phyloP scores from a whole-genome alignment of 2,797 vertebrate species.

The Novumbra hubbsi region DNA sequence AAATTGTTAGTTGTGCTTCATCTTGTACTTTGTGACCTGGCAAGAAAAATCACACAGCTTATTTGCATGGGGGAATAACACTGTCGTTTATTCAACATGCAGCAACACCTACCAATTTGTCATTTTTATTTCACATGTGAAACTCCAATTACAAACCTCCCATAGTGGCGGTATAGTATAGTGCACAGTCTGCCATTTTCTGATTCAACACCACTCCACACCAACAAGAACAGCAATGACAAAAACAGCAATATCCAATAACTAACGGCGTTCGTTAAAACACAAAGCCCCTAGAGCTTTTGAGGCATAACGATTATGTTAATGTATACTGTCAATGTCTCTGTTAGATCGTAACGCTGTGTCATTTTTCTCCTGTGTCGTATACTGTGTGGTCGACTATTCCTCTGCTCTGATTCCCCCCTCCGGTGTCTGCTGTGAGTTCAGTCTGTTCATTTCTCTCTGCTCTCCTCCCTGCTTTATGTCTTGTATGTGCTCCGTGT shows the following conservation, averaged over 20 bases:
- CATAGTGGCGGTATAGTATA: neutral
- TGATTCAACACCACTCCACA: neutral
- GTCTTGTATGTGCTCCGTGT: slow-evolving; percentile 79
- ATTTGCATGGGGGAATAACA: neutral
- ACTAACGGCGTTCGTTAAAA: slow-evolving; percentile 18
- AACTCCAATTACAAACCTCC: slow-evolving; percentile 28
- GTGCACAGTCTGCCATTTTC: slow-evolving; percentile 44
- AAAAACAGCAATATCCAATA: slow-evolving; percentile 22
- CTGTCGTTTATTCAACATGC: neutral
- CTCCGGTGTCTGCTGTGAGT: slow-evolving; percentile 79
- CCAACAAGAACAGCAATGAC: slow-evolving; percentile 9
- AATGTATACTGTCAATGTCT: slow-evolving; percentile 30
- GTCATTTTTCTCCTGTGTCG: slow-evolving; percentile 68
- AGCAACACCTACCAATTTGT: neutral
- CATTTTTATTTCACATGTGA: neutral
- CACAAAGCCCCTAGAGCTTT: slow-evolving; percentile 13
- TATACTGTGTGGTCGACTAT: slow-evolving; percentile 62
- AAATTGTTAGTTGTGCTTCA: slow-evolving; percentile 66
- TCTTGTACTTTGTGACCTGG: slow-evolving; percentile 66
- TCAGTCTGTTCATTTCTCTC: slow-evolving; percentile 78
- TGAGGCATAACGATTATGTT: slow-evolving; percentile 50
- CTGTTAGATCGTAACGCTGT: slow-evolving; percentile 32
- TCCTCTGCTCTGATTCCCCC: slow-evolving; percentile 67
- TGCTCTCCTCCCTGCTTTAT: slow-evolving; percentile 74
- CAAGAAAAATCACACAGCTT: slow-evolving; percentile 68